Percentiles rank a stretch among this genome's conserved stretches.
phyloP scores from a whole-genome alignment of 2,888 invertebrate species.

The Aquatica leii region DNA sequence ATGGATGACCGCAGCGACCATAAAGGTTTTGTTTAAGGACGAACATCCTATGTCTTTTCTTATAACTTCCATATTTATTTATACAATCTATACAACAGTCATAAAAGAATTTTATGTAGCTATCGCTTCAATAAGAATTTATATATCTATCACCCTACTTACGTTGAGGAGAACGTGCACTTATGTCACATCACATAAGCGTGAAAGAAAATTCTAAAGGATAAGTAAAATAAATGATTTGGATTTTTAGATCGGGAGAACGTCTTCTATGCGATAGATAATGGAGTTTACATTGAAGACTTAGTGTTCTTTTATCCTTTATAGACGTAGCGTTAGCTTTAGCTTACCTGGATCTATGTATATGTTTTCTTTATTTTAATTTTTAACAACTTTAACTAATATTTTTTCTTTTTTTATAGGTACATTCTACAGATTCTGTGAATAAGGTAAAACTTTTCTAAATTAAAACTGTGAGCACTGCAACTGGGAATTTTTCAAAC shows the following conservation, averaged over 20 bases:
- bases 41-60: too few species aligned
- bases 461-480: constrained; percentile 6
- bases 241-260: constrained; percentile 33
- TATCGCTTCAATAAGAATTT: constrained; percentile 28
- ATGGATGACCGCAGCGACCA: too few species aligned
- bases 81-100: too few species aligned
- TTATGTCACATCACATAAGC: constrained; percentile 28
- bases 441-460: neutral
- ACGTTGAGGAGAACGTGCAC: constrained; percentile 15
- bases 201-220: constrained; percentile 28
- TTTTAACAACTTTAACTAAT: too few species aligned
- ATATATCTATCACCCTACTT: constrained; percentile 28
- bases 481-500: constrained; percentile 13
- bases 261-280: constrained; percentile 30
- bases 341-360: constrained; percentile 5
- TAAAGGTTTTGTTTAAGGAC: too few species aligned
- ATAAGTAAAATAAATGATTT: constrained; percentile 38
- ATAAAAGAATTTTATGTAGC: constrained; percentile 16
- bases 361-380: neutral
- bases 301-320: constrained; percentile 28
- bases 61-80: too few species aligned
- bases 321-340: constrained; percentile 18
- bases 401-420: neutral
- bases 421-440: neutral
- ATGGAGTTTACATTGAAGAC: constrained; percentile 35